Evolutionary conservation across 2,888 invertebrate species (phyloP).

Genomic region (Anaspis maculata): DNA sequence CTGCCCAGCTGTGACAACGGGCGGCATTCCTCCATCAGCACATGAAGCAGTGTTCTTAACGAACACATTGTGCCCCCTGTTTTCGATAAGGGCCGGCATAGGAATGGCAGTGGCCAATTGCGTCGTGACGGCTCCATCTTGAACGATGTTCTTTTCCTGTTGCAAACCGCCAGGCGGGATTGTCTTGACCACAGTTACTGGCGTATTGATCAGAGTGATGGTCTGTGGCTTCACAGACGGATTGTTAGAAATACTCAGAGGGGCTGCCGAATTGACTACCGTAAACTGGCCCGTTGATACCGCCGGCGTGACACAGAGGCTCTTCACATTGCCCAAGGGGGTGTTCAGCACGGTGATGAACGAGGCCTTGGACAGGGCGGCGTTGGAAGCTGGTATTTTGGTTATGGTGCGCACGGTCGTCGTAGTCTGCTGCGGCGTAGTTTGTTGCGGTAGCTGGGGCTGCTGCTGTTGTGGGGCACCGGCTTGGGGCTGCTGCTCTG

Average conservation of each 20-base stretch:
- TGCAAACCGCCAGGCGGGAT: conserved; percentile 20
- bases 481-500: conserved; percentile 10
- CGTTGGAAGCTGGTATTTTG: conserved; percentile 21
- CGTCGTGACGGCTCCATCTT: conserved; percentile 1
- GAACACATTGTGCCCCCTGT: conserved; percentile 38
- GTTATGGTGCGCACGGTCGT: conserved; percentile 17
- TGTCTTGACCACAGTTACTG: conserved; percentile 37
- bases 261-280: conserved; percentile 34
- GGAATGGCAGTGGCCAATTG: conserved; percentile 13
- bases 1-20: too few species aligned
- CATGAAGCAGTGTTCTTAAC: conserved; percentile 32
- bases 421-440: conserved; percentile 7
- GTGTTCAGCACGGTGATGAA: conserved; percentile 39
- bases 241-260: conserved; percentile 31
- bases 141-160: too few species aligned
- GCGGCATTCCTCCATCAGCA: conserved; percentile 25
- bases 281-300: conserved; percentile 36
- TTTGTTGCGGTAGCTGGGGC: conserved; percentile 7
- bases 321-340: conserved; percentile 39
- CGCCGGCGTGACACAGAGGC: conserved; percentile 34
- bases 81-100: conserved; percentile 26
- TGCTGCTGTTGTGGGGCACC: background rate
- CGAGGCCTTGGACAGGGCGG: conserved; percentile 26
- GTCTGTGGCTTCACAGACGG: conserved; percentile 32
- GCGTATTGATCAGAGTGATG: conserved; percentile 38